Conservation (phyloP, 2,797 vertebrate species). For the Delichon dasypus region DNA sequence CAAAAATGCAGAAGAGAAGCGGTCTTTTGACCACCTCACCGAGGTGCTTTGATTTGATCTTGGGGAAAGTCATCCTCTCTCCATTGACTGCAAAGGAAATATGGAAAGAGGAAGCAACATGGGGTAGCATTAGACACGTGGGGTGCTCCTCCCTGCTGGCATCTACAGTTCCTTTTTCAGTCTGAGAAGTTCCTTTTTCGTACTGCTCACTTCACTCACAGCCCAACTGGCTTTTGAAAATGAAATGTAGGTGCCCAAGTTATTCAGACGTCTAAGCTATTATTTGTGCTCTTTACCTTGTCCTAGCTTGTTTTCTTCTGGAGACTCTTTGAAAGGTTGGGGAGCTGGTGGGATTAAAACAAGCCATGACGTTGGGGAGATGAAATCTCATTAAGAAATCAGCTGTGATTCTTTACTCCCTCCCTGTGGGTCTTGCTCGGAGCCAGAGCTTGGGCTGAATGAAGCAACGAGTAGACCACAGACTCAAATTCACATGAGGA, state of each 20-base stretch:
- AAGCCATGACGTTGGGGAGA: not conserved
- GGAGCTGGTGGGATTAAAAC: not conserved
- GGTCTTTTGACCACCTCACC: not conserved
- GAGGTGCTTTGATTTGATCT: not conserved
- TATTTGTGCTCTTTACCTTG: not conserved
- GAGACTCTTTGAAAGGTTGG: not conserved
- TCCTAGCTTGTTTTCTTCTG: not conserved
- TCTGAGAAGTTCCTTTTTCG: not conserved
- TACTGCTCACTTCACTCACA: not conserved
- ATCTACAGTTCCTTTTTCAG: not conserved
- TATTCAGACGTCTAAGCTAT: not conserved
- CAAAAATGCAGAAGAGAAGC: not conserved
- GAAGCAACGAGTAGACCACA: not conserved
- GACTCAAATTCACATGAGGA: not conserved
- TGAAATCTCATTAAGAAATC: not conserved
- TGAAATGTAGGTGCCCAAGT: not conserved
- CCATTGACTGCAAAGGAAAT: not conserved
- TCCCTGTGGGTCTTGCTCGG: not conserved
- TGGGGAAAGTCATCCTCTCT: not conserved
- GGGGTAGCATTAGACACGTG: accelerated
- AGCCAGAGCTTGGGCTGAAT: not conserved
- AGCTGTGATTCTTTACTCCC: not conserved
- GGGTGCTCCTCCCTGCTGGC: not conserved
- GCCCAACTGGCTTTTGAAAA: not conserved
- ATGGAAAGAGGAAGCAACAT: accelerated